Evolutionary conservation across 2,113 vertebrate species (phyloP), one percentile per base, ranked within the genome.

Genomic region (Australoheros scitulus): DNA sequence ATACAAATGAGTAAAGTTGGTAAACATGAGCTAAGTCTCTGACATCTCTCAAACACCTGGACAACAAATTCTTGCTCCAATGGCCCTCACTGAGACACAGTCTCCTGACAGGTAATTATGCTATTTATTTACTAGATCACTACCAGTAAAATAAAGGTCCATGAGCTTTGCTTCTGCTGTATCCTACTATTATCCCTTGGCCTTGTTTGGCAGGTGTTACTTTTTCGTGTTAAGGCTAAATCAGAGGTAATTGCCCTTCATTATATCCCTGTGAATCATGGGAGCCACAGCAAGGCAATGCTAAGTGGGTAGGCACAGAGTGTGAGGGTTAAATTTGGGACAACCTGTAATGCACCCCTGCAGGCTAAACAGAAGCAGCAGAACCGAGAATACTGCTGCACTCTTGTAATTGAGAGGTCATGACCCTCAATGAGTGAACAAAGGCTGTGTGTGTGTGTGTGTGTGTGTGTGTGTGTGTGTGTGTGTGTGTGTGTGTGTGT

Each of bases 221-320:
- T 60, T 32, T 79, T 87, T 90, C 75, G 59, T 91, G 91, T 88
- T 76, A 56, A 85, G 79, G 60, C 61, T 59, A 74, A 89, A 88
- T 89, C 77, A 61, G 76, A 81, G 63, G 15, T 81, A 88, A 90
- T 87, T 89, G 61, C 57, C 68, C 76, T 15, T 64, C 29, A 80
- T 93, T 79, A 85, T 74, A n/a, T 24, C 55, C 68, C 75, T 32
- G 76, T 91, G 92, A 89, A 52, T 91, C 88, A 91, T 2, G 9
- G 38, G 57, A 79, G 79, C 52, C 24, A 34, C 1, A 0, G 61
- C 1, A 3, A 79, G 34, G 84, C 61, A 38, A 56, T 47, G 57
- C 61, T 29, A 76, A 55, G 77, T 50, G 74, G 81, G 84, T 61
- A 61, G 34, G 32, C 68, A 56, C 34, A 63, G 38, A 32, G 41